phyloP scores from a whole-genome alignment of 1,140 invertebrate species.

The Eueides isabella region DNA sequence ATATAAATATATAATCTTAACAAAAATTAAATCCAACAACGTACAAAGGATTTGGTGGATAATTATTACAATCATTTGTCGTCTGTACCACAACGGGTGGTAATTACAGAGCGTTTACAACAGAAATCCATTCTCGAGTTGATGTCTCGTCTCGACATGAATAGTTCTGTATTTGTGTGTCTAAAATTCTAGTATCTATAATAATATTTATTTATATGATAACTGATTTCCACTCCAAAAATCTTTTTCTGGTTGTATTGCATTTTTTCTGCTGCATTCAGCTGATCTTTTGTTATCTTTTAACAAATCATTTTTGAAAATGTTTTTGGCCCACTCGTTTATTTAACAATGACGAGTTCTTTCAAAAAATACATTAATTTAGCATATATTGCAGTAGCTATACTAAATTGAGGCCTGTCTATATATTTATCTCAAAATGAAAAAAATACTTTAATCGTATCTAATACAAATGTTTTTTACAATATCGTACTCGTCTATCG shows the following conservation, averaged over 20 bases:
- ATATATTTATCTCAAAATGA: too few species aligned
- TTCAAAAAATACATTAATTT: neutral
- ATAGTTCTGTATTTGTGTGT: neutral
- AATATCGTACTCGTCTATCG: too few species aligned
- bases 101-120: slow-evolving; percentile 8
- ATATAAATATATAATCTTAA: neutral
- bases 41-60: neutral
- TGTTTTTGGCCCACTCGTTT: neutral
- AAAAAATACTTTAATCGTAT: too few species aligned
- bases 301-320: too few species aligned
- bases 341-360: neutral
- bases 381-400: too few species aligned
- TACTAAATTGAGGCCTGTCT: too few species aligned
- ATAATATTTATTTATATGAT: neutral
- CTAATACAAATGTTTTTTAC: too few species aligned
- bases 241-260: too few species aligned
- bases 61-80: slow-evolving; percentile 15
- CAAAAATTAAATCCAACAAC: neutral
- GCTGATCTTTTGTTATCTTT: too few species aligned
- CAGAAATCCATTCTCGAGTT: slow-evolving; percentile 1
- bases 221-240: too few species aligned
- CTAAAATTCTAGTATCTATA: neutral
- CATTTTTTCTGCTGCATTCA: too few species aligned
- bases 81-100: neutral
- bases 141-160: neutral